A percentile compares a stretch with the other conserved stretches of the same genome.
These are phyloP conservation scores for Apodemia zela DNA, from an alignment of 2,888 invertebrate genomes.

Conservation along the genomic window DNA sequence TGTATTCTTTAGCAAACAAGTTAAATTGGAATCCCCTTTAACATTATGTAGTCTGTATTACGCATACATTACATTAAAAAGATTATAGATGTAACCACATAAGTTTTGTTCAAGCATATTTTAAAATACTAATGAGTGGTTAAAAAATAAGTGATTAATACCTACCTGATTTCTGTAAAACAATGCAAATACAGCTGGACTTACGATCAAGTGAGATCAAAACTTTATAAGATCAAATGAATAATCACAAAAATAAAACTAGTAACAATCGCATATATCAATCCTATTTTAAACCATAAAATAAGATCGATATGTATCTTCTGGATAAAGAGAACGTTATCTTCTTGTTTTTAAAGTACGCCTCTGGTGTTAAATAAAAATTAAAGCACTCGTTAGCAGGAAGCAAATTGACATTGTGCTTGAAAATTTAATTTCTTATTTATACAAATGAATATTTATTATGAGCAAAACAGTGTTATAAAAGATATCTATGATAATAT, in stretches of 20 bases:
- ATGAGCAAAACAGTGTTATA: not conserved
- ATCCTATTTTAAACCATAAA: not conserved
- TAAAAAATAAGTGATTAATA: no score
- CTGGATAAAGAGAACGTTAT: not conserved
- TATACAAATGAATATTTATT: slow-evolving; percentile 7
- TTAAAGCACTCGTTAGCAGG: not conserved
- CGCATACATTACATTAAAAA: not conserved
- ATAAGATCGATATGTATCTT: no score
- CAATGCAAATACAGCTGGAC: no score
- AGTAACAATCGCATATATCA: no score
- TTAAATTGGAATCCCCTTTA: no score
- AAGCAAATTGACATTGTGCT: slow-evolving; percentile 1
- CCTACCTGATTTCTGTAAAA: no score
- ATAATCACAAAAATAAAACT: no score
- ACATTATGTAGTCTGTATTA: not conserved
- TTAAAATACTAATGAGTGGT: not conserved
- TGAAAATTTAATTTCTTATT: not conserved
- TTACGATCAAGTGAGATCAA: no score
- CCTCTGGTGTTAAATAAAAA: not conserved
- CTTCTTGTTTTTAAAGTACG: not conserved
- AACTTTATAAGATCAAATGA: no score
- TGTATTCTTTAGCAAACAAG: not conserved
- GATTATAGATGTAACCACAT: not conserved
- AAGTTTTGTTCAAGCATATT: not conserved
- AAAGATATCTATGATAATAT: slow-evolving; percentile 1